Conservation (phyloP, 2,888 invertebrate species). For the Venusia cambrica region DNA sequence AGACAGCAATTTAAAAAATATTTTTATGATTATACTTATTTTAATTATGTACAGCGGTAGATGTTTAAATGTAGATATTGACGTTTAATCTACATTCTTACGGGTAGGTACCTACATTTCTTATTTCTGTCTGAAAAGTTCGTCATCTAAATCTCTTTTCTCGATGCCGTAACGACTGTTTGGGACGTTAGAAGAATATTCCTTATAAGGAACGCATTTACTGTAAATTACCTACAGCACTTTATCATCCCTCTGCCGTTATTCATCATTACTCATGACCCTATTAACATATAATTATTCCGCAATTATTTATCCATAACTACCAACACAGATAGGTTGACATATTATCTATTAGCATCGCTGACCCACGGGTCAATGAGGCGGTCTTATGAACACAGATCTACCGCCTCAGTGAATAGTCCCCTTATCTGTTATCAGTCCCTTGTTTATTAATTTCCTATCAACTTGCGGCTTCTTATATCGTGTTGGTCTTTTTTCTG, state of each 20-base stretch:
- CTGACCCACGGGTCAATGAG: slow-evolving; percentile 49
- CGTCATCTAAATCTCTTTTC: too few species aligned
- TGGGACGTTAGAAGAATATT: too few species aligned
- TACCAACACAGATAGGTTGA: slow-evolving; percentile 42
- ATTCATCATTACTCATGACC: slow-evolving; percentile 23
- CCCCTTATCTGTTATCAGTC: slow-evolving; percentile 59
- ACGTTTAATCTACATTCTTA: too few species aligned
- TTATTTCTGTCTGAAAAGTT: too few species aligned
- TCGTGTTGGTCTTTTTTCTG: slow-evolving; percentile 25
- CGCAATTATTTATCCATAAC: slow-evolving; percentile 58
- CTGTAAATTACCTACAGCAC: slow-evolving; percentile 3
- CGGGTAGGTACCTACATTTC: too few species aligned
- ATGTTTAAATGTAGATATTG: too few species aligned
- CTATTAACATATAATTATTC: slow-evolving; percentile 43
- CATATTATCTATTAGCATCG: slow-evolving; percentile 28
- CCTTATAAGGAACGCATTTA: slow-evolving; percentile 17
- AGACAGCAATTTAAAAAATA: too few species aligned
- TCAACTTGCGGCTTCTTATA: slow-evolving; percentile 52
- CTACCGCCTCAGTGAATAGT: slow-evolving; percentile 63
- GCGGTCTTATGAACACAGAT: slow-evolving; percentile 53
- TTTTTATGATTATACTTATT: too few species aligned
- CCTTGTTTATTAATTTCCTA: slow-evolving; percentile 65
- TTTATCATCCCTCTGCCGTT: slow-evolving; percentile 10
- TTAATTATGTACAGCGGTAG: too few species aligned
- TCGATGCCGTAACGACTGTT: too few species aligned